Conservation (phyloP, 2,113 vertebrate species). For the Hepsetus odoe region DNA sequence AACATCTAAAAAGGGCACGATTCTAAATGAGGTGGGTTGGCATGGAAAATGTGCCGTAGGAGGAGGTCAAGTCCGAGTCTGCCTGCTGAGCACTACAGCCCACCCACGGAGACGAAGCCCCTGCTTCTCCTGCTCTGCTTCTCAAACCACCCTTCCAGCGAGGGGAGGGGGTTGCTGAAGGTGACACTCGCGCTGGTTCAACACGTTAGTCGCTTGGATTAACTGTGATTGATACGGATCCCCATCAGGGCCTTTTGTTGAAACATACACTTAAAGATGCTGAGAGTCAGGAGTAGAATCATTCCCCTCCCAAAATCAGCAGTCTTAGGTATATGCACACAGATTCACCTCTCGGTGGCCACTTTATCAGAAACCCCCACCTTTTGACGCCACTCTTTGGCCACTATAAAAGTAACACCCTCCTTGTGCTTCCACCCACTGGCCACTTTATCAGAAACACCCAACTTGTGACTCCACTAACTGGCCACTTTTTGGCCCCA, state of each 20-base stretch:
- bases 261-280: background rate
- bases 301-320: too few relatives aligned
- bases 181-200: conserved; percentile 44
- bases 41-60: conserved; percentile 30
- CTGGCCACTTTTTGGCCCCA: too few relatives aligned
- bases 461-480: too few relatives aligned
- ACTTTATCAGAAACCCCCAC: too few relatives aligned
- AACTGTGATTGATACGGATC: conserved; percentile 40
- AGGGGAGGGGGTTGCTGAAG: conserved; percentile 39
- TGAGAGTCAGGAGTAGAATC: background rate
- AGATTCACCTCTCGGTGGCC: too few relatives aligned
- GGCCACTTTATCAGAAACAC: background rate
- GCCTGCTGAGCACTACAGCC: background rate
- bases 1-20: background rate
- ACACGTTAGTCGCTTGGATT: conserved; percentile 46
- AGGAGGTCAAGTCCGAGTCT: conserved; percentile 8
- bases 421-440: background rate
- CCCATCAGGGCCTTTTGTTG: background rate
- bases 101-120: background rate
- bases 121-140: background rate
- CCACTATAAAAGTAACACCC: too few relatives aligned
- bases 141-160: background rate
- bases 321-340: too few relatives aligned
- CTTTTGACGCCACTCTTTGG: too few relatives aligned
- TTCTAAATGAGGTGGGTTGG: conserved; percentile 26